Base-by-base conservation (phyloP, 1,140 invertebrate species). In the Thalassaphorura encarpata region DNA sequence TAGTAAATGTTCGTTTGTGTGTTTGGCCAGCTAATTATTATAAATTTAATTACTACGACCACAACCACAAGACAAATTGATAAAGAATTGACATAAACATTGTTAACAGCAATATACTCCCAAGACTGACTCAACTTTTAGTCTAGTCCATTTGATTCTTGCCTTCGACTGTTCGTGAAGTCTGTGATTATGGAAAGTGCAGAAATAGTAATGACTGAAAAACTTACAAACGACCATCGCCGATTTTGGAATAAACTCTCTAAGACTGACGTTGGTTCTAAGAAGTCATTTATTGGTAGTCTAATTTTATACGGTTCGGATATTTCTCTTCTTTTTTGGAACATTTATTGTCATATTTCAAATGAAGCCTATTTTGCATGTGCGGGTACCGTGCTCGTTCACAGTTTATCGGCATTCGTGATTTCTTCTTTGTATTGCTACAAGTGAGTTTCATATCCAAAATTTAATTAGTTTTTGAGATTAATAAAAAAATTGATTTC, bases 371-470 rank as follows among this genome's bases (percentile, higher is more conserved):
- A 51, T 19, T 6, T 51, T 29, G 48, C 4, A 4, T 19, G 28
- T 51, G 48, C 5, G 16, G 26, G 28, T 4, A 51, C 48, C 6
- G 8, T 51, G 4, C 4, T 39, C 11, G 33, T 51, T 19, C 31
- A 51, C 31, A 8, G 28, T 23, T 5, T 31, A 8, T 51, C 27
- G 11, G 27, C 48, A 4, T 31, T 19, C 16, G 8, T 51, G 16
- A 6, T 51, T 6, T 8, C 48, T 16, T 11, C 16, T 8, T 13
- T 51, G 5, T 51, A 51, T 29, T 6, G 21, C 16, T 6, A 33
- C 13, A 51, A 51, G 48, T 51, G 33, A 51, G 31, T 8, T 51
- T 31, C 23, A 51, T n/a, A 27, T 21, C n/a, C 21, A 13, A 8
- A 27, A 19, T 51, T 51, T 51, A 6, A 8, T 13, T 13, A 18